Conservation (phyloP, 2,797 vertebrate species). For the Ceryle rudis region DNA sequence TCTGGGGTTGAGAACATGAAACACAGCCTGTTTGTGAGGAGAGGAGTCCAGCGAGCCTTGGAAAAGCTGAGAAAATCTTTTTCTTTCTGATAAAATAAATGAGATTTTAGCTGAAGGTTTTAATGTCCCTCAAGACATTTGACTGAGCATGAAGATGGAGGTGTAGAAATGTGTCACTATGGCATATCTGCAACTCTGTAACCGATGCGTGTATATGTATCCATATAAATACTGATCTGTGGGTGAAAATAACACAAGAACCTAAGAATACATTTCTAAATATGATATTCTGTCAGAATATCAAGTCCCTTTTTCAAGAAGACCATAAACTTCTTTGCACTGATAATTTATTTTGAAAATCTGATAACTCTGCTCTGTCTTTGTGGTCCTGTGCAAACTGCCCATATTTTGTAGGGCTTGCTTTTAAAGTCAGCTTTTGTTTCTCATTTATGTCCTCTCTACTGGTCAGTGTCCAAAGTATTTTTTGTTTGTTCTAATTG, state of each 20-base stretch:
- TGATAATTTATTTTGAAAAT: neutral
- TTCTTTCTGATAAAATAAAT: conserved; percentile 40
- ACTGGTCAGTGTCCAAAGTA: neutral
- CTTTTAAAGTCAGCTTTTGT: neutral
- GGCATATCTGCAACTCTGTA: neutral
- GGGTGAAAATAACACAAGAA: neutral
- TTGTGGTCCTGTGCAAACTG: neutral
- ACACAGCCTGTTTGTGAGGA: conserved; percentile 24
- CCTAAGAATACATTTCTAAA: conserved; percentile 9
- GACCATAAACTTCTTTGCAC: neutral
- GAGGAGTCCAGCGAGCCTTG: conserved; percentile 34
- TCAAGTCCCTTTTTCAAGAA: neutral
- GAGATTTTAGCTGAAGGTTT: conserved; percentile 26
- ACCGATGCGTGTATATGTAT: neutral
- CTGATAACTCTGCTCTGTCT: neutral
- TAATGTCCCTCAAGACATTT: neutral
- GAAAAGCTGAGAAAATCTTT: conserved; percentile 36
- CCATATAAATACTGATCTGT: neutral
- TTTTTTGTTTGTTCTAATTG: neutral
- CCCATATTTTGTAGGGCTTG: neutral
- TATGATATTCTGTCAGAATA: neutral
- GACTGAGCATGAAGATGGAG: neutral
- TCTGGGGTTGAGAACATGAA: conserved; percentile 32
- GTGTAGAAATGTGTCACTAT: neutral
- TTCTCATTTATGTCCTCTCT: neutral